These are phyloP conservation scores for Morpho deidamia DNA, from an alignment of 2,888 invertebrate genomes.

Conservation along the genomic window DNA sequence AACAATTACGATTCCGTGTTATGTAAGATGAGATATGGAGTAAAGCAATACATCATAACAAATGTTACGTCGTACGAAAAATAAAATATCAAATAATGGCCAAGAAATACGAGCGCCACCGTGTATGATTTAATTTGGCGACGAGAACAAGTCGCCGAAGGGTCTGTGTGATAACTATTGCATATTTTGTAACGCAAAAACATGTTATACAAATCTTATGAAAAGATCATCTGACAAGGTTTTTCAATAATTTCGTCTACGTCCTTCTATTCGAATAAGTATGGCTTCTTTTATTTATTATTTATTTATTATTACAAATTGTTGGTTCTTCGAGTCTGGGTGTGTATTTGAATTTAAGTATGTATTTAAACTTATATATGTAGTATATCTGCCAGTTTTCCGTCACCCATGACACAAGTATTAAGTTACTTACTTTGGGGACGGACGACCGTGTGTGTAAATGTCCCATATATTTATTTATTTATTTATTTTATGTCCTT, in stretches of 20 bases:
- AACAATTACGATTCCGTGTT: background rate
- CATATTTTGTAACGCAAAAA: constrained; percentile 4
- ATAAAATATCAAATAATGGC: constrained; percentile 7
- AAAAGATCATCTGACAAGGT: background rate
- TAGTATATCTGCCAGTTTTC: no score
- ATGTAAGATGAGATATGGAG: background rate
- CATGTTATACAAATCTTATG: constrained; percentile 1
- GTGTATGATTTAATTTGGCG: constrained; percentile 6
- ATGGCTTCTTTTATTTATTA: no score
- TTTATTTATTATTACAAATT: no score
- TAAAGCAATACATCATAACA: constrained; percentile 7
- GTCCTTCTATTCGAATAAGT: no score
- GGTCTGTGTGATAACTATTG: constrained; percentile 1
- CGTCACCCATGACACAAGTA: no score
- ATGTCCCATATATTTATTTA: no score
- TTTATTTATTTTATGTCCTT: background rate
- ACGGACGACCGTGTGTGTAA: no score
- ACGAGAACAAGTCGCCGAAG: constrained; percentile 5
- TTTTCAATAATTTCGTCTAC: no score
- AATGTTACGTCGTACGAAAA: constrained; percentile 6
- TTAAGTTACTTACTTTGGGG: no score
- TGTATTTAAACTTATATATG: no score
- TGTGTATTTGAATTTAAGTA: no score
- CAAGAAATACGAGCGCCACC: constrained; percentile 10
- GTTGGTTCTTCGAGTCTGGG: no score